Conservation (phyloP, 2,797 vertebrate species). For the Channa striata region DNA sequence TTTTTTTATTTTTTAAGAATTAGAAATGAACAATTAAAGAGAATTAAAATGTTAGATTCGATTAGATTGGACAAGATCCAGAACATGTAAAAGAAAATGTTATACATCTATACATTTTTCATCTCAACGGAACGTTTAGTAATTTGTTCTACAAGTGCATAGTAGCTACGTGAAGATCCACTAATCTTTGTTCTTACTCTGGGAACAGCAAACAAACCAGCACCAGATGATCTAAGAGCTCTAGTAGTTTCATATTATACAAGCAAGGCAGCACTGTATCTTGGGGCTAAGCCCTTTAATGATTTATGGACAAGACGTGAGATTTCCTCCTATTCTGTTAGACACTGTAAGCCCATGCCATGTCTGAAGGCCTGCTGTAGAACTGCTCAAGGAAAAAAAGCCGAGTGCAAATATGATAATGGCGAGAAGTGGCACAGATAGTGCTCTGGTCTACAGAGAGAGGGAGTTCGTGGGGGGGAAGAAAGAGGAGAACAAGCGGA, state of each 20-base stretch:
- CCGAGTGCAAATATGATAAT: constrained; percentile 27
- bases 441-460: not conserved
- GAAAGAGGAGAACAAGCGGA: not conserved
- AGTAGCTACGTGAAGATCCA: constrained; percentile 21
- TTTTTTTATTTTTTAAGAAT: constrained; percentile 1
- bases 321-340: constrained; percentile 29
- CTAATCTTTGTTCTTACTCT: constrained; percentile 35
- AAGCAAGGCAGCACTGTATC: constrained; percentile 54
- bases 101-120: constrained; percentile 4
- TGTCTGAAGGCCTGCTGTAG: constrained; percentile 4
- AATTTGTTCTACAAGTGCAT: constrained; percentile 39
- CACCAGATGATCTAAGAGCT: constrained; percentile 59
- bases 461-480: not conserved
- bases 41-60: too few relatives aligned
- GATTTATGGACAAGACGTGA: constrained; percentile 62
- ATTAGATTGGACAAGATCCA: too few relatives aligned
- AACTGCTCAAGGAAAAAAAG: constrained; percentile 15
- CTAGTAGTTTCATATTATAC: constrained; percentile 53
- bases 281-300: constrained; percentile 63
- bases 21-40: constrained; percentile 31
- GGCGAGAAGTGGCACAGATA: constrained; percentile 12
- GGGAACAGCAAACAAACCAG: constrained; percentile 50
- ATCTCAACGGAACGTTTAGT: constrained; percentile 17
- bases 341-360: constrained; percentile 36
- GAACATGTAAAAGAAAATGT: constrained; percentile 20